These are phyloP conservation scores for Nycteola revayana DNA, from an alignment of 2,888 invertebrate species.

Conservation along the genomic window DNA sequence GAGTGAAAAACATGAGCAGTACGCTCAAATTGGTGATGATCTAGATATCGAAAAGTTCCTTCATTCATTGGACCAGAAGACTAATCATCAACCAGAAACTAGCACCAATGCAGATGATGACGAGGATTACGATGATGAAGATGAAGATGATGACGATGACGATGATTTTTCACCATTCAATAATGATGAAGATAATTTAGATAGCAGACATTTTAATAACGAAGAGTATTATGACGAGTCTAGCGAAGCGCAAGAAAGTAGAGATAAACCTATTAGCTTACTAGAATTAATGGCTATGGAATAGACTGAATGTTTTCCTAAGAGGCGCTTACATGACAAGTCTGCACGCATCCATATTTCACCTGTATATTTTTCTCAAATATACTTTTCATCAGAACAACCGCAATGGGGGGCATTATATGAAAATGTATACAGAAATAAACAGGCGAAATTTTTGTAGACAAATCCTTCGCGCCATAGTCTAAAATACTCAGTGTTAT, in stretches of 20 bases:
- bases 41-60: conserved; percentile 62
- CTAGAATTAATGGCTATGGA: conserved; percentile 73
- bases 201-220: conserved; percentile 29
- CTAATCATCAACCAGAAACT: conserved; percentile 33
- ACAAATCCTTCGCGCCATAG: too few relatives aligned
- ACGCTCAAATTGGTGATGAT: conserved; percentile 55
- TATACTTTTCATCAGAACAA: too few relatives aligned
- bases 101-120: conserved; percentile 13
- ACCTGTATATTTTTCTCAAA: too few relatives aligned
- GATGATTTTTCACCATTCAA: conserved; percentile 15
- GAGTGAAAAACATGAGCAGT: conserved; percentile 51
- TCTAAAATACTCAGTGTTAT: conserved; percentile 26
- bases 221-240: conserved; percentile 47
- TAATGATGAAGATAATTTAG: conserved; percentile 25
- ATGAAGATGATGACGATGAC: conserved; percentile 21
- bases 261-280: conserved; percentile 55
- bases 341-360: too few relatives aligned
- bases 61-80: conserved; percentile 46
- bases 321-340: conserved; percentile 34
- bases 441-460: too few relatives aligned
- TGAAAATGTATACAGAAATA: too few relatives aligned
- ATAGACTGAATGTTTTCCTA: conserved; percentile 55
- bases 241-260: conserved; percentile 38
- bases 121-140: conserved; percentile 39
- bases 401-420: too few relatives aligned